Evolutionary conservation across 2,888 invertebrate species (phyloP).

Genomic region (Ichneumon xanthorius): DNA sequence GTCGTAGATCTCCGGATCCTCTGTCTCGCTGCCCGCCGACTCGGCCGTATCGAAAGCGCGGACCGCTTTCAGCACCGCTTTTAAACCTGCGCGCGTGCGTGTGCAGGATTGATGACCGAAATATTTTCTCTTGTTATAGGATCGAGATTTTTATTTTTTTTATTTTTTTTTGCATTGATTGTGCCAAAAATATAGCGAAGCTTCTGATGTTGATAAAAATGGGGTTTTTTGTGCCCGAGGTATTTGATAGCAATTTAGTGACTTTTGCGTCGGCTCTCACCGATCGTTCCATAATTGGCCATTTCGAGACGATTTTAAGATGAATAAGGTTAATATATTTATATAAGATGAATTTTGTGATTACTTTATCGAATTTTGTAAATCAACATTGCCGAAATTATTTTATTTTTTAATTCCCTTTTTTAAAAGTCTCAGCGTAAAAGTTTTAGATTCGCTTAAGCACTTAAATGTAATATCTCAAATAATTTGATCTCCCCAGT

Average conservation of each 20-base stretch:
- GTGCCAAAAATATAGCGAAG: neutral
- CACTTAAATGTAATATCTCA: neutral
- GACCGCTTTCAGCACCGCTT: constrained; percentile 45
- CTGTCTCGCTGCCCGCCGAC: constrained; percentile 38
- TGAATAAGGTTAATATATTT: no score
- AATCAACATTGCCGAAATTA: no score
- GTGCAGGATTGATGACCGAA: constrained; percentile 1
- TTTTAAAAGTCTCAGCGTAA: no score
- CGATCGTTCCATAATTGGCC: no score
- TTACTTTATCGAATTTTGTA: no score
- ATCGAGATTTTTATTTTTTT: neutral
- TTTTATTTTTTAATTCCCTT: no score
- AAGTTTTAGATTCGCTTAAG: no score
- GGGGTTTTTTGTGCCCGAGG: neutral
- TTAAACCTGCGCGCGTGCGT: constrained; percentile 2
- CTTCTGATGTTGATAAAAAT: neutral
- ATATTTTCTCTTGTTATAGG: neutral
- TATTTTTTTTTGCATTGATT: neutral
- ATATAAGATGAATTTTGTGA: no score
- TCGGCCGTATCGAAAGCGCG: constrained; percentile 28
- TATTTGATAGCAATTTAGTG: no score
- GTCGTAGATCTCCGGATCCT: constrained; percentile 56
- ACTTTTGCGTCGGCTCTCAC: no score
- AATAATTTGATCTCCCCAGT: neutral
- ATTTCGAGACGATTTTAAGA: no score